Evolutionary conservation across 2,113 vertebrate genomes (phyloP).

Genomic region (Empidonax traillii): DNA sequence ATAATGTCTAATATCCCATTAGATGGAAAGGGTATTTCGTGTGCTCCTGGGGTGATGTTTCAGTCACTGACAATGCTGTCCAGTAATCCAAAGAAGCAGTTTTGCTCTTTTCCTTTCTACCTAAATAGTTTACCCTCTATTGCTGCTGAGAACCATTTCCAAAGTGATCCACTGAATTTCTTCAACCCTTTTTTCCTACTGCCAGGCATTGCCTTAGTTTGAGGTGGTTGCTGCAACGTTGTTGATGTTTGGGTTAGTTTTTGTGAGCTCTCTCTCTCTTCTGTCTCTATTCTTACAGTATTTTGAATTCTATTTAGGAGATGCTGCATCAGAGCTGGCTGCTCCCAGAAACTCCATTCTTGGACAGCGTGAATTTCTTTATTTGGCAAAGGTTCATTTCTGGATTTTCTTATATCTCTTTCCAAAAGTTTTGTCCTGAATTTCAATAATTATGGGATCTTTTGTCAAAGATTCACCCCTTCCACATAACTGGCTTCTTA

Average conservation of each 20-base stretch:
- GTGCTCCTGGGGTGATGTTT: not conserved
- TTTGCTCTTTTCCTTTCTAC: not conserved
- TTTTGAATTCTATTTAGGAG: not conserved
- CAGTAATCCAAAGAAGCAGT: not conserved
- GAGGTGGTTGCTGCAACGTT: not conserved
- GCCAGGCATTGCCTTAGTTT: not conserved
- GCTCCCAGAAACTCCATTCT: not conserved
- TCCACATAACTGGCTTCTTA: not conserved
- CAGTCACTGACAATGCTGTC: not conserved
- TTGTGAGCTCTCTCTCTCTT: not conserved
- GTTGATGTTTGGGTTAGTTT: conserved; percentile 2
- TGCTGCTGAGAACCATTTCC: not conserved
- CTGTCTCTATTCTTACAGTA: not conserved
- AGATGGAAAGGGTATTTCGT: not conserved
- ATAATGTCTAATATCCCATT: not conserved
- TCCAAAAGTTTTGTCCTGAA: not conserved
- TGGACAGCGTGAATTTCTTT: not conserved
- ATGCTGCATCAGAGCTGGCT: not conserved
- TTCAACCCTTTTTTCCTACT: not conserved
- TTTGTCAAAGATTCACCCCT: not conserved
- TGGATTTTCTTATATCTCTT: not conserved
- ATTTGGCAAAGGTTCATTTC: not conserved
- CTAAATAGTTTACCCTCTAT: not conserved
- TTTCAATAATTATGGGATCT: not conserved
- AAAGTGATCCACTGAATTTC: not conserved